A percentile compares a stretch with the other conserved stretches of the same genome.
These are phyloP conservation scores for Pseudomugil gertrudae DNA, from an alignment of 2,797 vertebrate genomes.

Conservation along the genomic window DNA sequence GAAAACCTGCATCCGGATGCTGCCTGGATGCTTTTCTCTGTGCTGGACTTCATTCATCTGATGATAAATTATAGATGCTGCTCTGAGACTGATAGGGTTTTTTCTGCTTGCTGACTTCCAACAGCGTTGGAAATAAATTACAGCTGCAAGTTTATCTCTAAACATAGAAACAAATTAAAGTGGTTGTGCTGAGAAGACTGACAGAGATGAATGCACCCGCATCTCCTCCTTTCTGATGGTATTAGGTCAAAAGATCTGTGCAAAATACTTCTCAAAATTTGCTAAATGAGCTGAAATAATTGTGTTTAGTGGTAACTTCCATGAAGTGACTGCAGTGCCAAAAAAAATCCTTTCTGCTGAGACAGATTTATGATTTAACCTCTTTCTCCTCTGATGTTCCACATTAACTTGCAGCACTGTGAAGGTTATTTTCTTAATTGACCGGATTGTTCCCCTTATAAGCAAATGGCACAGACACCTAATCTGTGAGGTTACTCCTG, in stretches of 20 bases:
- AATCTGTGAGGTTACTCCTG: background rate
- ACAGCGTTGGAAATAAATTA: constrained; percentile 32
- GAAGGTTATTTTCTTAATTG: constrained; percentile 11
- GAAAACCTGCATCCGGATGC: background rate
- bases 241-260: constrained; percentile 5
- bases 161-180: constrained; percentile 13
- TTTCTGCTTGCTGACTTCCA: constrained; percentile 6
- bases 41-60: constrained; percentile 14
- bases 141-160: constrained; percentile 40
- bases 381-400: constrained; percentile 26
- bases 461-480: background rate
- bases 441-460: background rate
- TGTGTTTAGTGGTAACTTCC: constrained; percentile 3
- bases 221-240: constrained; percentile 19
- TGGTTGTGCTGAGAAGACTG: constrained; percentile 9
- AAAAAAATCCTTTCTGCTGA: constrained; percentile 15
- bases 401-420: constrained; percentile 29
- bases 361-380: constrained; percentile 25
- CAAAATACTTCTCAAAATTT: constrained; percentile 1
- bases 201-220: constrained; percentile 39
- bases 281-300: constrained; percentile 15
- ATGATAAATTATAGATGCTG: constrained; percentile 34
- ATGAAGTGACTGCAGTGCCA: constrained; percentile 10
- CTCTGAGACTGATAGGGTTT: constrained; percentile 5
- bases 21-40: background rate